Base-by-base conservation (phyloP, 1,140 invertebrate species). In the Potamilus streckersoni region DNA sequence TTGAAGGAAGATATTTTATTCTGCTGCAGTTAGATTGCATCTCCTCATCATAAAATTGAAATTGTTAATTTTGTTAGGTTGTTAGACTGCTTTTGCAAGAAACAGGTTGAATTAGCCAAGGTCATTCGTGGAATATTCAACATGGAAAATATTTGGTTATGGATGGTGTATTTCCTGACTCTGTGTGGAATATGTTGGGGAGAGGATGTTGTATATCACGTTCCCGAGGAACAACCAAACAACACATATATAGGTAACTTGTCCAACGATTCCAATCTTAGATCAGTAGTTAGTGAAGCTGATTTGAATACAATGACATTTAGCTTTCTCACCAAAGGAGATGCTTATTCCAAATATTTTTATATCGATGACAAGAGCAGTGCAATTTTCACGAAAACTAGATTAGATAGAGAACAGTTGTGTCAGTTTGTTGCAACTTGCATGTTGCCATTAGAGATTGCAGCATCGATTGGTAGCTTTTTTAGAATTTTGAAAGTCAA, bases 401-500 rank as follows among this genome's bases (percentile, higher is more conserved):
- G 76, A 19, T 69, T 87, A 23, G 83, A 87, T 73, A 71, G 85
- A 63, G 85, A 87, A 74, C 38, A 58, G 14, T 71, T 83, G 20
- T 87, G 85, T 78, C 77, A 70, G n/a, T 78, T 71, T 66, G 69
- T 72, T 17, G 66, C 78, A 55, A 49, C 70, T 1, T 87, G 86
- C 70, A 74, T 79, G 61, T 63, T 85, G 63, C 64, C 78, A 20
- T 70, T 87, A 15, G 82, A 85, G 68, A 76, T 84, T 15, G 80
- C 81, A 56, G 82, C 83, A n/a, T 71, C 70, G n/a, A 77, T 81
- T 11, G 74, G 76, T 56, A 81, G 80, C 61, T 83, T 80, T 64
- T 79, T 85, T 27, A 81, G 76, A 69, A 88, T 87, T 69, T 81
- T 89, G 31, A 83, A 81, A 65, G 69, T 89, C 27, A 77, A 79